Percentiles rank a stretch among this genome's conserved stretches.
These are phyloP conservation scores for Plumapathes pennacea DNA, from an alignment of 92 coral and sea anemone genomes.

Conservation along the genomic window DNA sequence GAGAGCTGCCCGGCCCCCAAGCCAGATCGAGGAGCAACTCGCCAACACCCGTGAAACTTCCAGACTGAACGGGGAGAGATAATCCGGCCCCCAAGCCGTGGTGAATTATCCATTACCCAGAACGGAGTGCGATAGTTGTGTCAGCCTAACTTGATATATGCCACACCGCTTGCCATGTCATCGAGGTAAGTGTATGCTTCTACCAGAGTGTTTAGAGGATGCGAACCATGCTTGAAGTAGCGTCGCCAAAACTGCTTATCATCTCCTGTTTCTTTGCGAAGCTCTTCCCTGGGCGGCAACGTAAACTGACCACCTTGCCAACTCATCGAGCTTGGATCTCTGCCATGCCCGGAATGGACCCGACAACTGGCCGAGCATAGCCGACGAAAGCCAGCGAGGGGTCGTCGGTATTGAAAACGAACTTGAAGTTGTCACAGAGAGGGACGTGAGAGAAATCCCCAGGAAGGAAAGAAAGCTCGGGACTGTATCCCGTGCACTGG, in stretches of 20 bases:
- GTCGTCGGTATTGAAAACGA: slow-evolving; percentile 65
- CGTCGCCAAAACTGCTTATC: slow-evolving; percentile 70
- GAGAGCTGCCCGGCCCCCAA: no score
- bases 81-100: no score
- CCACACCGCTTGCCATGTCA: no score
- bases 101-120: no score
- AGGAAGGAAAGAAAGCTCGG: slow-evolving; percentile 62
- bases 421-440: slow-evolving; percentile 59
- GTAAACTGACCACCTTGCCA: slow-evolving; percentile 54
- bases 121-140: no score
- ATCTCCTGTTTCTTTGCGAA: slow-evolving; percentile 32
- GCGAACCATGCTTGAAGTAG: slow-evolving; percentile 66
- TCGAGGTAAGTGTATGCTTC: slow-evolving; percentile 67
- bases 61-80: no score
- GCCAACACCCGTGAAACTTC: no score
- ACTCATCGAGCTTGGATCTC: slow-evolving; percentile 49
- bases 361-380: slow-evolving; percentile 70
- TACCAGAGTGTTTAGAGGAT: slow-evolving; percentile 55
- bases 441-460: slow-evolving; percentile 38
- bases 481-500: slow-evolving; percentile 67
- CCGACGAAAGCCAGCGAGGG: slow-evolving; percentile 76
- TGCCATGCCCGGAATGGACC: slow-evolving; percentile 60
- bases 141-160: no score
- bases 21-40: no score
- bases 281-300: slow-evolving; percentile 45